phyloP scores from a whole-genome alignment of 2,888 invertebrate species.

The Timema podura region DNA sequence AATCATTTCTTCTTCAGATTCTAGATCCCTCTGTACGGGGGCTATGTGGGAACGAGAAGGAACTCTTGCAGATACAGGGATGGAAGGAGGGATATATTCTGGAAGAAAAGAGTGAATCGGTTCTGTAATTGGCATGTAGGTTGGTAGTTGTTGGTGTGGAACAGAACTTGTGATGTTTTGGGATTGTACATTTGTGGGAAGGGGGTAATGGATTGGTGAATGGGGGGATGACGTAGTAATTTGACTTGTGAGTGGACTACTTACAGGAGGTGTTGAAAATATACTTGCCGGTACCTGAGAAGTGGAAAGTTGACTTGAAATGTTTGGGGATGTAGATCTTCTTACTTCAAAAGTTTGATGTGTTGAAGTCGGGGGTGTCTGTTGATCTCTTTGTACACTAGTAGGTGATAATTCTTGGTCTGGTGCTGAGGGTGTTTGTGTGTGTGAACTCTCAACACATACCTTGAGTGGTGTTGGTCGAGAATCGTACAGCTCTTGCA shows the following conservation, averaged over 20 bases:
- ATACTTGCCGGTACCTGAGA: constrained; percentile 40
- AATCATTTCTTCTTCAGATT: constrained; percentile 29
- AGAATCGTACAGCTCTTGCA: constrained; percentile 50
- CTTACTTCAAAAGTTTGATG: neutral
- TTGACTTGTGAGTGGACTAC: too few species aligned
- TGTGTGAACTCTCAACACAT: neutral
- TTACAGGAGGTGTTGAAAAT: constrained; percentile 32
- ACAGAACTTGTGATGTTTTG: constrained; percentile 25
- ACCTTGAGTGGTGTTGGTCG: constrained; percentile 24
- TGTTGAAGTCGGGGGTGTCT: neutral
- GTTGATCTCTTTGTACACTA: constrained; percentile 39
- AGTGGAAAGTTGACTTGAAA: neutral
- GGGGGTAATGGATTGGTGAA: neutral
- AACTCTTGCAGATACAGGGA: constrained; percentile 19
- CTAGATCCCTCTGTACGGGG: constrained; percentile 21
- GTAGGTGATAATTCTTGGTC: constrained; percentile 36
- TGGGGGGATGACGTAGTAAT: too few species aligned
- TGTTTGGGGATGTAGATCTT: neutral
- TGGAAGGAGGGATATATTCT: constrained; percentile 21
- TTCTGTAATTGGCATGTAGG: constrained; percentile 19
- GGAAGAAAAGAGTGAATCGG: constrained; percentile 25
- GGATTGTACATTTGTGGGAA: constrained; percentile 30
- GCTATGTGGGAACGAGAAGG: constrained; percentile 20
- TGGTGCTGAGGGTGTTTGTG: neutral
- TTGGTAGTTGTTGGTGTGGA: neutral